Conservation (phyloP, 2,888 invertebrate species). For the Protophormia terraenovae region DNA sequence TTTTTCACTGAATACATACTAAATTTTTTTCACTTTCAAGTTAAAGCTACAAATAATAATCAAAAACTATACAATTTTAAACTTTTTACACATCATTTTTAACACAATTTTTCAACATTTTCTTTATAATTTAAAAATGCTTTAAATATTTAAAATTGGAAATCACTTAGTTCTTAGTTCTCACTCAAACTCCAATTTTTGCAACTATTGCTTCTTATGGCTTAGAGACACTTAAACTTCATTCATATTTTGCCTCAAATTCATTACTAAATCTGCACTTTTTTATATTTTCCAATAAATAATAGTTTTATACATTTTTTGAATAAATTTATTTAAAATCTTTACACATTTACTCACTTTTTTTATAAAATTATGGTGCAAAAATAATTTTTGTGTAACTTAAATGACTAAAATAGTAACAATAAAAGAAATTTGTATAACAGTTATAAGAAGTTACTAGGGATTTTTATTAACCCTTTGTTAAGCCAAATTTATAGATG, state of each 20-base stretch:
- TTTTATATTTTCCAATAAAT: background rate
- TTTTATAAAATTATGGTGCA: background rate
- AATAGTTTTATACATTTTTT: background rate
- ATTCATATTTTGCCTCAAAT: background rate
- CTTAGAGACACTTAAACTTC: no score
- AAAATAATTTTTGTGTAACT: slow-evolving; percentile 1
- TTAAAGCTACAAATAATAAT: background rate
- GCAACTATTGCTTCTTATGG: no score
- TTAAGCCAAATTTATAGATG: background rate
- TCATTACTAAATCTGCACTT: background rate
- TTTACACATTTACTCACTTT: slow-evolving; percentile 19
- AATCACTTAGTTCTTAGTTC: no score
- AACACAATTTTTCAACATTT: no score
- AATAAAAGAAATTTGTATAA: slow-evolving; percentile 16
- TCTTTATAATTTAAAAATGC: no score
- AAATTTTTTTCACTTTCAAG: background rate
- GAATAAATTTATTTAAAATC: background rate
- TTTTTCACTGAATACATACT: slow-evolving; percentile 57
- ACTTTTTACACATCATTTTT: background rate
- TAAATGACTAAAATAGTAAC: slow-evolving; percentile 16
- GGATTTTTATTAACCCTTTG: slow-evolving; percentile 43
- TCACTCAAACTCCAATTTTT: no score
- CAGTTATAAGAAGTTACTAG: background rate
- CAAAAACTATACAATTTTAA: background rate
- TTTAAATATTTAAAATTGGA: no score